These are phyloP conservation scores for Poeciliopsis presidionis DNA, from an alignment of 2,797 vertebrate species.

Conservation along the genomic window DNA sequence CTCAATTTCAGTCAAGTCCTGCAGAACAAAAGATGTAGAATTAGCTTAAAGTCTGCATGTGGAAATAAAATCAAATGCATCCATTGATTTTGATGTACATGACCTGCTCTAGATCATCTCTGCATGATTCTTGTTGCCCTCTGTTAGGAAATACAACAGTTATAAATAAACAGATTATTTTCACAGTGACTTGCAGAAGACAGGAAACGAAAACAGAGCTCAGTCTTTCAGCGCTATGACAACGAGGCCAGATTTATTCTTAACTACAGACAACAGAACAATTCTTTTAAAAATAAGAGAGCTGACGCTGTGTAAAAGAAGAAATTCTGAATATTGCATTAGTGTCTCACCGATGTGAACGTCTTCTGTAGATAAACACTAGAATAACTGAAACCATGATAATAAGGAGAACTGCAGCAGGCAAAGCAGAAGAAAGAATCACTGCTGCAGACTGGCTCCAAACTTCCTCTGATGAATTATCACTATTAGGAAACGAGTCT, in stretches of 20 bases:
- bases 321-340: rapidly evolving
- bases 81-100: not conserved
- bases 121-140: not conserved
- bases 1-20: constrained; percentile 26
- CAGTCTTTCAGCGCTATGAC: not conserved
- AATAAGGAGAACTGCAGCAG: not conserved
- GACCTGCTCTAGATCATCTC: not conserved
- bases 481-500: rapidly evolving
- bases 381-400: not conserved
- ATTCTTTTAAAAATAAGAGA: not conserved
- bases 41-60: not conserved
- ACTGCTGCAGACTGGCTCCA: not conserved
- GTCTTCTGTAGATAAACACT: not conserved
- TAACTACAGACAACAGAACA: not conserved
- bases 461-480: not conserved
- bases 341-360: constrained; percentile 17
- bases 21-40: not conserved
- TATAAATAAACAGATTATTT: not conserved
- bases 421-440: rapidly evolving
- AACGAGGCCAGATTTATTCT: not conserved
- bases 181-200: not conserved
- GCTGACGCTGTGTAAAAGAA: rapidly evolving
- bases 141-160: not conserved
- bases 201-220: not conserved
- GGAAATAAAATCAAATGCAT: not conserved